Base-by-base conservation (phyloP, 1,140 invertebrate species). In the Pteromalus puparum region DNA sequence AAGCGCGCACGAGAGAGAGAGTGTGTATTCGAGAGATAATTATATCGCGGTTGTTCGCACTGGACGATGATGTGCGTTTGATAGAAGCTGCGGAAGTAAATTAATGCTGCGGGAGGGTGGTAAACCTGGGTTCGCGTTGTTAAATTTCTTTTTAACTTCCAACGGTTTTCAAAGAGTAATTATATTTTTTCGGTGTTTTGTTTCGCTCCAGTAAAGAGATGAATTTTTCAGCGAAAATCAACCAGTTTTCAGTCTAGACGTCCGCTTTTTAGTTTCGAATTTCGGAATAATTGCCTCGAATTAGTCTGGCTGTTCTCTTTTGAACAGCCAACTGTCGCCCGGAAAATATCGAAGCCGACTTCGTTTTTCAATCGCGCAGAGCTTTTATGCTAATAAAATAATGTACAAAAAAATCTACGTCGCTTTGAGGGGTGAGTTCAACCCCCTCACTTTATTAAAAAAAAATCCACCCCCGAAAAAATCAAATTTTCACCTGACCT, bases 11-110 rank as follows among this genome's bases (percentile, higher is more conserved):
- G 5, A 28, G 7, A 5, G 30, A 18, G 5, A 28, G 7, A 5
- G 30, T 30, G 24, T 48, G 21, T 61, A 30, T 82, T 74, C 28
- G 15, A 82, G 53, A 34, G 30, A 34, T 34, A 34, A 1, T 75
- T 67, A 75, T 82, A 67, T 82, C 34, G 26, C 48, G n/a, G 9
- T 75, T 67, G 75, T 82, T 48, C 24, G 1, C 30, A 5, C 30
- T 34, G 30, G 30, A 34, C 30, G 13, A 18, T 13, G 30, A 81
- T 18, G 67, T 61, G 53, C 18, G 53, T 61, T 61, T n/a, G 21
- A 21, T 21, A 21, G 53, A 61, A 61, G 53, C 53, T 61, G 5
- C 34, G 18, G 7, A n/a, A 61, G 53, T 61, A 61, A 61, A 61
- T 61, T 61, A 21, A 9, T 61, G 53, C 53, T 18, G 53, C 18